Percentiles rank a stretch among this genome's conserved stretches.
These are phyloP conservation scores for Drosophila takahashii DNA, from an alignment of 1,140 invertebrate genomes.

Conservation along the genomic window DNA sequence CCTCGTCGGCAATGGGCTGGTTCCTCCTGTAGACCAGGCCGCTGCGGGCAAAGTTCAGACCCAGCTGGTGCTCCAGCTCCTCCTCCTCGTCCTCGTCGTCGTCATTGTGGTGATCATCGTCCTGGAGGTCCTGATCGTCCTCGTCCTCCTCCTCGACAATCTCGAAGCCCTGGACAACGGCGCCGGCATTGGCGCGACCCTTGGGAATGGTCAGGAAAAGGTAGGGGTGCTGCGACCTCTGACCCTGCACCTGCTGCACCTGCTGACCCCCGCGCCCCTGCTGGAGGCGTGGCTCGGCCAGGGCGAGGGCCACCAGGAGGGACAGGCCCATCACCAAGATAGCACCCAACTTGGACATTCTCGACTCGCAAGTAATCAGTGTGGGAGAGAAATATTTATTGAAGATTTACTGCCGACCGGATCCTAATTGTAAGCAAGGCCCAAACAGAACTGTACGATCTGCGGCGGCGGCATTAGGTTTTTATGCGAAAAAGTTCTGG, in stretches of 20 bases:
- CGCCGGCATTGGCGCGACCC: constrained; percentile 64
- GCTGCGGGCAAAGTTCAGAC: constrained; percentile 44
- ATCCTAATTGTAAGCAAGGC: constrained; percentile 81
- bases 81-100: constrained; percentile 39
- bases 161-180: constrained; percentile 69
- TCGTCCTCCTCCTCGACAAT: constrained; percentile 50
- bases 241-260: constrained; percentile 24
- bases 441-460: constrained; percentile 71
- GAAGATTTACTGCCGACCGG: constrained; percentile 1
- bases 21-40: constrained; percentile 24
- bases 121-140: constrained; percentile 21
- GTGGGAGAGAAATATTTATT: too few relatives aligned
- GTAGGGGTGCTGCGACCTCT: constrained; percentile 61
- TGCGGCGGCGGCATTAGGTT: constrained; percentile 59
- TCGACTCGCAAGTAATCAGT: neutral
- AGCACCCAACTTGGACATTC: constrained; percentile 57
- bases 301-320: constrained; percentile 41
- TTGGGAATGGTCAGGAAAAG: constrained; percentile 67
- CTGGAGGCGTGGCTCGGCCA: constrained; percentile 61
- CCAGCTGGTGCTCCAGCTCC: constrained; percentile 41
- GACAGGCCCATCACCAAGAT: constrained; percentile 46
- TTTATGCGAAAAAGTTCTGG: constrained; percentile 78
- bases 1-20: neutral
- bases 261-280: constrained; percentile 5
- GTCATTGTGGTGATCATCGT: constrained; percentile 4